Percentiles rank a stretch among this genome's conserved stretches.
Evolutionary conservation across 2,888 invertebrate genomes (phyloP).

Genomic region (Anaspis maculata): DNA sequence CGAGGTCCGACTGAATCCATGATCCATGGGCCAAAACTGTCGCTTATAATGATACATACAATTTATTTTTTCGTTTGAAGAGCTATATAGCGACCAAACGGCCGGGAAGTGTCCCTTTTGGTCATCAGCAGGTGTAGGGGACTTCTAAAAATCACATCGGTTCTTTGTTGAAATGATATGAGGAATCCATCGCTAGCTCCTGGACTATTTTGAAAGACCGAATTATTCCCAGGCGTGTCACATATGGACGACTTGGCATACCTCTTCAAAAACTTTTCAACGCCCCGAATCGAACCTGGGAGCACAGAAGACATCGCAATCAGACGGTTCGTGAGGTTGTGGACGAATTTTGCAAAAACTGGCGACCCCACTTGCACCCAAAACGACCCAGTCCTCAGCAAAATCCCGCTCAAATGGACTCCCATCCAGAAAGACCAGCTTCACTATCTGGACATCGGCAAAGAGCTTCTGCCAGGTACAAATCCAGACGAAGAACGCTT

Average conservation of each 20-base stretch:
- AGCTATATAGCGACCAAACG: too few species aligned
- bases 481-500: constrained; percentile 29
- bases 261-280: constrained; percentile 25
- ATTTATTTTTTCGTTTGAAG: too few species aligned
- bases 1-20: too few species aligned
- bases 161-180: too few species aligned
- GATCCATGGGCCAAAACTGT: too few species aligned
- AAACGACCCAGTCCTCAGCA: constrained; percentile 18
- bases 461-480: constrained; percentile 20
- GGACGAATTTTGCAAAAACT: constrained; percentile 34
- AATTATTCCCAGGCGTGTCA: too few species aligned
- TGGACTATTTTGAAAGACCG: too few species aligned
- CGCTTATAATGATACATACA: too few species aligned
- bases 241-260: constrained; percentile 35
- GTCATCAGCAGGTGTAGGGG: too few species aligned
- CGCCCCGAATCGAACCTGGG: constrained; percentile 16
- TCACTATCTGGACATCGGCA: constrained; percentile 30
- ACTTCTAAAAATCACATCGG: too few species aligned
- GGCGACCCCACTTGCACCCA: constrained; percentile 29
- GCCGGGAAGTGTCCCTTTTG: too few species aligned
- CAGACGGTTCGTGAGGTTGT: constrained; percentile 30
- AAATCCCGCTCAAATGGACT: constrained; percentile 27
- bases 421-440: constrained; percentile 21
- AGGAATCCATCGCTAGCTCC: too few species aligned
- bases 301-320: constrained; percentile 26